A percentile compares a stretch with the other conserved stretches of the same genome.
Evolutionary conservation across 2,113 vertebrate species (phyloP).

Genomic region (Carassius gibelio): DNA sequence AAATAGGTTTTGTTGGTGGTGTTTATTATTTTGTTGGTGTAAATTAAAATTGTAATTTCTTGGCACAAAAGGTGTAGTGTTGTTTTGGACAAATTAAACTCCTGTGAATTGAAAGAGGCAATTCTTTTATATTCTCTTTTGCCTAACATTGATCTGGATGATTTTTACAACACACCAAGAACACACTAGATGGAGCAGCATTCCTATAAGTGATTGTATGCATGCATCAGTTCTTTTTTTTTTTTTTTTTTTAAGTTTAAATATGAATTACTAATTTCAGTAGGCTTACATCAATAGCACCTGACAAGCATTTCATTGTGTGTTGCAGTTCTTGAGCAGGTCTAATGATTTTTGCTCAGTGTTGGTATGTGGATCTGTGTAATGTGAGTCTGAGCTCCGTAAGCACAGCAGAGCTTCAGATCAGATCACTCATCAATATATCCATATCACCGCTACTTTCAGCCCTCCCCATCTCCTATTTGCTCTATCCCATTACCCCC

Average conservation of each 20-base stretch:
- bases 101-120: not conserved
- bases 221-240: not conserved
- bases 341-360: conserved; percentile 23
- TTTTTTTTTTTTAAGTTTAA: not conserved
- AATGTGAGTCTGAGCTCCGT: conserved; percentile 13
- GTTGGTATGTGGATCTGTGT: conserved; percentile 34
- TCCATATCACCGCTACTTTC: not conserved
- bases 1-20: not conserved
- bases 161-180: not conserved
- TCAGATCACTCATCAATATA: conserved; percentile 42
- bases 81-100: not conserved
- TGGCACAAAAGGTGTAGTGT: not conserved
- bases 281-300: not conserved
- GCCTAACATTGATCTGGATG: not conserved
- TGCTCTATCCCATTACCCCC: not conserved
- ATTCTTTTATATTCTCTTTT: not conserved
- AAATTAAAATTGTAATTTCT: not conserved
- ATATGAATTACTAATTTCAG: not conserved
- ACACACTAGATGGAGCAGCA: not conserved
- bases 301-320: not conserved
- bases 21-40: not conserved
- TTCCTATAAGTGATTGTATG: not conserved
- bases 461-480: conserved; percentile 17
- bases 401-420: conserved; percentile 25
- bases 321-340: not conserved